A percentile compares a stretch with the other conserved stretches of the same genome.
These are phyloP conservation scores for Periplaneta americana DNA, from an alignment of 1,140 invertebrate species.

Conservation along the genomic window DNA sequence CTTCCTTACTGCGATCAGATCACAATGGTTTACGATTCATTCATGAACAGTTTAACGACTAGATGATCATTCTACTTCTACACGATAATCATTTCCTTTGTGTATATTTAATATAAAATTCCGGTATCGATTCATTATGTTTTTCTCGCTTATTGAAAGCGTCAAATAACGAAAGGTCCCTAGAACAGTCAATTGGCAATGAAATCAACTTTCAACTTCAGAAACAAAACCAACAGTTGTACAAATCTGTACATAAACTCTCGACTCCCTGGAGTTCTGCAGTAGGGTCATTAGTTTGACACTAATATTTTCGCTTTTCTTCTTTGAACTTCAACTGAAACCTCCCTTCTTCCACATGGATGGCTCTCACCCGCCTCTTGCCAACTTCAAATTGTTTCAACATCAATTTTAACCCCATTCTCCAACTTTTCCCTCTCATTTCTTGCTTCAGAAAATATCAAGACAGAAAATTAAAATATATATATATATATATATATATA, in stretches of 20 bases:
- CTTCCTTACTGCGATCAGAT: not conserved
- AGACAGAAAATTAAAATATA: not conserved
- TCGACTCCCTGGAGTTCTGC: not conserved
- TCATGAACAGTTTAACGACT: too few species aligned
- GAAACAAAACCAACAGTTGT: not conserved
- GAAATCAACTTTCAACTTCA: too few species aligned
- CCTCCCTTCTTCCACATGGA: not conserved
- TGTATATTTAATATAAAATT: too few species aligned
- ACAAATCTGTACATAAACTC: not conserved
- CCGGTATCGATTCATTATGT: too few species aligned
- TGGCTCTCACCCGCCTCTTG: not conserved
- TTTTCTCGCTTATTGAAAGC: too few species aligned
- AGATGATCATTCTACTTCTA: too few species aligned
- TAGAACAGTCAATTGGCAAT: too few species aligned
- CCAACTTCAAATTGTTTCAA: not conserved
- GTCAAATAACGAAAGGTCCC: too few species aligned
- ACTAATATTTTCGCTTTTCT: not conserved
- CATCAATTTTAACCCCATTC: not conserved
- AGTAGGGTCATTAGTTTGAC: conserved; percentile 2
- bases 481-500: too few species aligned
- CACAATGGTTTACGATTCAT: too few species aligned
- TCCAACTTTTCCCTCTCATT: not conserved
- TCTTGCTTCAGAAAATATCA: not conserved
- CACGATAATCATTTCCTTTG: too few species aligned
- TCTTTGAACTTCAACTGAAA: not conserved